Base-by-base conservation (phyloP, 2,888 invertebrate species). In the Drosophila tanythrix region DNA sequence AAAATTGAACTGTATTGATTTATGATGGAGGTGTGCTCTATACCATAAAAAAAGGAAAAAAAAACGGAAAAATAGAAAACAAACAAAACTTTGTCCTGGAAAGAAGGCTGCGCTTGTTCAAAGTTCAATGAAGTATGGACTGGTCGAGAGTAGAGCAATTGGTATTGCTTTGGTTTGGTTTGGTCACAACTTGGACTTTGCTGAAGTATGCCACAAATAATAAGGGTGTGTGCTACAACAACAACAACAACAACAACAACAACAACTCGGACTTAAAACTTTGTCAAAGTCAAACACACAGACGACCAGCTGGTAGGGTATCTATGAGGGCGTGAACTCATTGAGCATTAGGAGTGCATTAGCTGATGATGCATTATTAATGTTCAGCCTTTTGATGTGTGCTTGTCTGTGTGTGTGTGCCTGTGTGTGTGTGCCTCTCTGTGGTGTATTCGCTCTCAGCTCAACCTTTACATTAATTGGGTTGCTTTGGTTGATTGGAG, bases 1-100 rank as follows among this genome's bases (percentile, higher is more conserved):
- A 75, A 80, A 85, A 86, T 82, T 81, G 74, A 88, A 82, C 83
- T 79, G 74, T 88, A 88, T 87, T 87, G 88, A 88, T 88, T 88
- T 88, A 86, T 87, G 88, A 78, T 53, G 62, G 71, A 83, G 80
- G 80, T 83, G 78, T 72, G 48, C 21, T 36, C 31, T 31, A 56
- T 65, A 48, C 51, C 21, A 46, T 38, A 38, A 38, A 38, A 36
- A 38, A 36, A 36, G 8, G 8, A 15, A 3, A 7, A 8, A 4
- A 8, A 5, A 7, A 43, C 3, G 2, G 25, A 25, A 15, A 25
- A 46, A 46, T 7, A 46, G 8, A 25, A 46, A 25, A 46, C 46
- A 46, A 21, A 46, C 15, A 46, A 85, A 86, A 86, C 73, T 86
- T 86, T 60, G 73, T 83, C 87, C 84, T 74, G 72, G 40, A 46